Evolutionary conservation across 2,888 invertebrate genomes (phyloP), one percentile per base, ranked within the genome.

Genomic region (Ernsta delagoae): DNA sequence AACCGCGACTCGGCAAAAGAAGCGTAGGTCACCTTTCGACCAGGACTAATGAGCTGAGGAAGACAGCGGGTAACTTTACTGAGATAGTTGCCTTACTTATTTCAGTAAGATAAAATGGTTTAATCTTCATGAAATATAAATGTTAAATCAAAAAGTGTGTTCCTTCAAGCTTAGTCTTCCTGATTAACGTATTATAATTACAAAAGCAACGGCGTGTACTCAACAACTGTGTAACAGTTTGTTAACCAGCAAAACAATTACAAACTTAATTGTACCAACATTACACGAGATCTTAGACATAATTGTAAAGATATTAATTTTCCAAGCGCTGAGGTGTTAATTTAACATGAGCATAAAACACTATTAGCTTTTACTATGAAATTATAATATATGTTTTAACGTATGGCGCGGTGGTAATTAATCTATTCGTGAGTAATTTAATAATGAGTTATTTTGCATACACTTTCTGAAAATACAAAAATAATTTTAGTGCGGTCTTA

Each of bases 241-340:
- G 53, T 53, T 53, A 7, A 16, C 4, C 24, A 53, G 9, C 9
- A 24, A 53, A 24, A 53, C 9, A 53, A 53, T 53, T 53, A 53
- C 24, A 53, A 53, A 9, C 24, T 24, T 53, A 24, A 24, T 24
- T 24, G 5, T 12, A 9, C 24, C 4, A 63, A 41, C 8, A 53
- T 24, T 24, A 53, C 24, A 53, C 53, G 9, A 53, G 24, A 43
- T 31, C 11, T 3, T 57, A 24, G 0, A 57, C 41, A 41, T 41
- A 41, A 41, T 41, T 59, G 59, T 36, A 39, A 57, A 34, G 57
- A 57, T 36, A 57, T 57, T 36, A 57, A 34, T 34, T 57, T 57
- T 61, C n/a, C 31, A 34, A 61, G 16, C 45, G 45, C 50, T 8
- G 50, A 16, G 16, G 50, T 50, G 50, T 24, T 24, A 24, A 53